Percentiles rank a stretch among this genome's conserved stretches.
Conservation (phyloP, 2,113 vertebrate species). For the Crotalus helleri region DNA sequence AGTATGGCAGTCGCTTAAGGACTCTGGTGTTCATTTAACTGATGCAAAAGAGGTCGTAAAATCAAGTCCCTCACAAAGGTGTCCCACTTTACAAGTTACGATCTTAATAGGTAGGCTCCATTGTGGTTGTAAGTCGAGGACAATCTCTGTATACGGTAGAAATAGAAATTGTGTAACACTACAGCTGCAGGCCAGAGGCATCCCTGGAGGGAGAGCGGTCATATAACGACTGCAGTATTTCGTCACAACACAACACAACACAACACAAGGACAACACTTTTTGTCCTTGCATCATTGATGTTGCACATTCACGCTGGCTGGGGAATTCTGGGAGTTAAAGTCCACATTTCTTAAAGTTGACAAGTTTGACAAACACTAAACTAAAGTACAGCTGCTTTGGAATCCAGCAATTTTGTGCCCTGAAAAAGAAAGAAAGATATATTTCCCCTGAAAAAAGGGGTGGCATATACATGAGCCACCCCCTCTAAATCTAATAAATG, state of each 20-base stretch:
- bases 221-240: not conserved
- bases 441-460: not conserved
- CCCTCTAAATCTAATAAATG: slow-evolving; percentile 10
- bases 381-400: not conserved
- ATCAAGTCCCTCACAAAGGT: no score
- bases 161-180: not conserved
- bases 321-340: not conserved
- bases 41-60: not conserved
- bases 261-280: not conserved
- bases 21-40: not conserved
- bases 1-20: not conserved
- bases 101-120: not conserved
- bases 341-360: not conserved
- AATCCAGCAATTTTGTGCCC: not conserved
- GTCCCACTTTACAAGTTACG: no score
- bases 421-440: not conserved
- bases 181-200: not conserved
- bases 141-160: not conserved
- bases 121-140: not conserved
- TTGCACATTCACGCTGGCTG: not conserved
- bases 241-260: not conserved
- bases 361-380: not conserved
- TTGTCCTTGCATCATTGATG: not conserved
- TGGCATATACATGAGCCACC: not conserved
- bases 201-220: not conserved